Percentiles rank a stretch among this genome's conserved stretches.
These are phyloP conservation scores for Anorthoa munda DNA, from an alignment of 2,888 invertebrate species.

Conservation along the genomic window DNA sequence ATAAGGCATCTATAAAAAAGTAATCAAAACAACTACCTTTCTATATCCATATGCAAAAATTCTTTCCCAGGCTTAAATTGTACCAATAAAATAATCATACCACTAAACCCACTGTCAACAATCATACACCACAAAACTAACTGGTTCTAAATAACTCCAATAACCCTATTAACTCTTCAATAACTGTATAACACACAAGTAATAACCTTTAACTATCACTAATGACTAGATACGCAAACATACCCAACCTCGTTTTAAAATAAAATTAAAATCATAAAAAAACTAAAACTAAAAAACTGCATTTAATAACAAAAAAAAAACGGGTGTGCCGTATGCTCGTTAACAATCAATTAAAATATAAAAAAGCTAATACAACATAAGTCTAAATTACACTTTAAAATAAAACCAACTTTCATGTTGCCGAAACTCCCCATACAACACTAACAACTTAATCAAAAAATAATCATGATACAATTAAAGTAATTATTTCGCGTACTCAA, in stretches of 20 bases:
- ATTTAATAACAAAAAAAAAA: conserved; percentile 38
- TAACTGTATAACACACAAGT: conserved; percentile 48
- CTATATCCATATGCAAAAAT: conserved; percentile 10
- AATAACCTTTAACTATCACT: conserved; percentile 45
- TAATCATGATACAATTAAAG: conserved; percentile 72
- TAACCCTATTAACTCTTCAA: conserved; percentile 36
- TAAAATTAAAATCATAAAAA: conserved; percentile 39
- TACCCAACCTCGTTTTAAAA: conserved; percentile 9
- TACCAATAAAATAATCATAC: conserved; percentile 29
- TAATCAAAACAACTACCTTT: not conserved
- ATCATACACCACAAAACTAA: conserved; percentile 30
- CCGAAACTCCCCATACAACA: conserved; percentile 48
- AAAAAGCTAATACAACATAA: conserved; percentile 48
- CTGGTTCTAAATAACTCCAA: conserved; percentile 28
- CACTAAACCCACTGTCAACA: conserved; percentile 11
- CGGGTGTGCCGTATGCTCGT: conserved; percentile 63
- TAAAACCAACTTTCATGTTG: conserved; percentile 57
- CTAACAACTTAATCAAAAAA: conserved; percentile 81
- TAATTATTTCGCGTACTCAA: conserved; percentile 76
- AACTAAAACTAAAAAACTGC: conserved; percentile 51
- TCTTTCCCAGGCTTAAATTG: conserved; percentile 28
- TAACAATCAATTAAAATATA: conserved; percentile 59
- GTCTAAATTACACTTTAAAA: conserved; percentile 28
- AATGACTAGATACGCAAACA: conserved; percentile 50
- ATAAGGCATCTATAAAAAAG: not conserved